A percentile compares a stretch with the other conserved stretches of the same genome.
Conservation (phyloP, 2,888 invertebrate species). For the Tetanocera ferruginea region DNA sequence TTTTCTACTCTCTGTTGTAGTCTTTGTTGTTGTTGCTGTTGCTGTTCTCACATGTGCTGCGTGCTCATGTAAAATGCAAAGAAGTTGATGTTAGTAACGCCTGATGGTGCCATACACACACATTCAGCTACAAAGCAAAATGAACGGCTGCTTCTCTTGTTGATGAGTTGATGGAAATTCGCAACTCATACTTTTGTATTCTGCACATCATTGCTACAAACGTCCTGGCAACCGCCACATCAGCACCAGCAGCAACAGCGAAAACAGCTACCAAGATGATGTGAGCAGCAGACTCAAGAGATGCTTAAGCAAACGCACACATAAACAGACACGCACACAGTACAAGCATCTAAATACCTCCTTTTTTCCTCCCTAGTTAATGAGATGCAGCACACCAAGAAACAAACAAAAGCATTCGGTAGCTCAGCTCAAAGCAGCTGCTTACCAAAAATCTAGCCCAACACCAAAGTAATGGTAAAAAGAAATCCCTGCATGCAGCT, state of each 20-base stretch:
- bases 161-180: constrained; percentile 41
- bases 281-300: constrained; percentile 17
- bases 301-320: not conserved
- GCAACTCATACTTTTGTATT: constrained; percentile 36
- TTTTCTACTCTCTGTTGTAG: not conserved
- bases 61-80: constrained; percentile 49
- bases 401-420: constrained; percentile 15
- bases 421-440: constrained; percentile 13
- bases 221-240: constrained; percentile 1
- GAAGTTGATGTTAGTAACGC: constrained; percentile 37
- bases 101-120: constrained; percentile 14
- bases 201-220: constrained; percentile 27
- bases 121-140: constrained; percentile 10
- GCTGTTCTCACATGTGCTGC: constrained; percentile 47
- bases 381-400: constrained; percentile 41
- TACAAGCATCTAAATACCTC: not conserved
- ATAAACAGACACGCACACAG: not conserved
- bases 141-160: constrained; percentile 18
- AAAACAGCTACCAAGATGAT: not conserved
- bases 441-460: constrained; percentile 23
- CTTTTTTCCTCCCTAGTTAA: constrained; percentile 14
- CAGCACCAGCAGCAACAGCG: not conserved
- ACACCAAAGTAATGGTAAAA: not conserved
- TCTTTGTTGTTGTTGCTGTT: constrained; percentile 9
- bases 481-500: not conserved